Conservation (phyloP, 2,888 invertebrate species). For the Euphydryas editha region DNA sequence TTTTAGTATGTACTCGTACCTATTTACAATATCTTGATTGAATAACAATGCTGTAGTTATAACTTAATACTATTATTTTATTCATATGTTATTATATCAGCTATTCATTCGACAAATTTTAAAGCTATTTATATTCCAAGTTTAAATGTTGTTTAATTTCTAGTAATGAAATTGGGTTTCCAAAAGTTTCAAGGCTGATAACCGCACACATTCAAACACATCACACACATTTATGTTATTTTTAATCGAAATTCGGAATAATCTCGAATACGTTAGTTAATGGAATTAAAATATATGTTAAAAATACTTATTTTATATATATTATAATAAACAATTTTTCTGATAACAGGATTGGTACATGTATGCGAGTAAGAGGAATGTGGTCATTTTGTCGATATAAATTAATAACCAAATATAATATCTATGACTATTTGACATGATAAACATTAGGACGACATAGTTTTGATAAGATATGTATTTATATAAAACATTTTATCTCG, state of each 20-base stretch:
- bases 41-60: not conserved
- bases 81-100: not conserved
- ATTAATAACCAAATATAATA: too few species aligned
- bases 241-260: conserved; percentile 3
- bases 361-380: too few species aligned
- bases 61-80: not conserved
- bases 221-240: not conserved
- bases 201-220: conserved; percentile 1
- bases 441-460: too few species aligned
- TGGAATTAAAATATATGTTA: not conserved
- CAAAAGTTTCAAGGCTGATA: conserved; percentile 11
- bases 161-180: conserved; percentile 12
- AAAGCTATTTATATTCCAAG: not conserved
- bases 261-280: not conserved
- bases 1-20: not conserved
- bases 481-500: too few species aligned
- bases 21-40: not conserved
- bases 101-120: not conserved
- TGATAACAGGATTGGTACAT: conserved; percentile 1
- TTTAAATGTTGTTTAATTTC: conserved; percentile 6
- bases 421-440: too few species aligned
- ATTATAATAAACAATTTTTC: not conserved
- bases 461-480: too few species aligned
- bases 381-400: too few species aligned
- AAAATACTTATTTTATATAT: not conserved